Percentiles rank a stretch among this genome's conserved stretches.
Evolutionary conservation across 2,113 vertebrate species (phyloP).

Genomic region (Anarhynchus alexandrinus): DNA sequence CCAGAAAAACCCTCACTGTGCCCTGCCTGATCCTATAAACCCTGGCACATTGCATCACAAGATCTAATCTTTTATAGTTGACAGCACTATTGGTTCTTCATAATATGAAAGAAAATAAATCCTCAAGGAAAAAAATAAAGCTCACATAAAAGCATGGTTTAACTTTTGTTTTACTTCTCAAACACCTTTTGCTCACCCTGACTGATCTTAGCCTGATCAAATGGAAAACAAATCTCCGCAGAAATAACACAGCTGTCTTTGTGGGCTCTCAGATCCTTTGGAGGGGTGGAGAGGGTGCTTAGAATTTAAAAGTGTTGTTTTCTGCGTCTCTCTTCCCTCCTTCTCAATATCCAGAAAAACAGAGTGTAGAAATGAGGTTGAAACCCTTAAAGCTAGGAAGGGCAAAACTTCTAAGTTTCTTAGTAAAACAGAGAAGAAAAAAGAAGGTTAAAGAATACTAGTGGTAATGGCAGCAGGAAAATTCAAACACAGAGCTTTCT

Average conservation of each 20-base stretch:
- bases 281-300: background rate
- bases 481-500: background rate
- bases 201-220: conserved; percentile 42
- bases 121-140: background rate
- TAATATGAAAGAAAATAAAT: conserved; percentile 44
- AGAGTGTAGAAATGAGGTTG: background rate
- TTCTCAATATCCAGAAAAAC: background rate
- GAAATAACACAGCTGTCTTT: conserved; percentile 10
- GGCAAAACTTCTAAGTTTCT: background rate
- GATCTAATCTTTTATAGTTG: conserved; percentile 13
- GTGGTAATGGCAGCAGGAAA: background rate
- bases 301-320: background rate
- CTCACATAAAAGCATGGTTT: conserved; percentile 20
- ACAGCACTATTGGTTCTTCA: background rate
- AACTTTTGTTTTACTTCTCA: conserved; percentile 44
- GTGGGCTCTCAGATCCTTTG: conserved; percentile 7
- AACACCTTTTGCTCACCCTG: conserved; percentile 24
- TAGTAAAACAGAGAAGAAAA: background rate
- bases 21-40: conserved; percentile 8
- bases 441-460: background rate
- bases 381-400: background rate
- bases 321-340: background rate
- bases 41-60: background rate
- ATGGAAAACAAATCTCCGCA: conserved; percentile 37
- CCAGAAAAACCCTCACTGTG: background rate